Evolutionary conservation across 1,140 invertebrate species (phyloP).

Genomic region (Drosophila navojoa): DNA sequence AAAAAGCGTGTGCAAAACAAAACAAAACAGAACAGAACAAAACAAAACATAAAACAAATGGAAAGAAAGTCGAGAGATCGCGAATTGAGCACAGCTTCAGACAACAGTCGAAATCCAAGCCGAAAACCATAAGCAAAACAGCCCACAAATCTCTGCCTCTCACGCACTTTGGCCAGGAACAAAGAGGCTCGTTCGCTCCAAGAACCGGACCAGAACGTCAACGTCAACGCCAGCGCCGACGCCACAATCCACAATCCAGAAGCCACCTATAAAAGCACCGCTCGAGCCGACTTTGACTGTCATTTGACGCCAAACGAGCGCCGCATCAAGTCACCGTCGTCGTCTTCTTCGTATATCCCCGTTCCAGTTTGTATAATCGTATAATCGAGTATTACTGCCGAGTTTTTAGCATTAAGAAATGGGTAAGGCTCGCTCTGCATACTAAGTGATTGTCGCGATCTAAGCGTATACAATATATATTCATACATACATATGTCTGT

Average conservation of each 20-base stretch:
- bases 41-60: constrained; percentile 19
- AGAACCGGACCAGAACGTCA: constrained; percentile 62
- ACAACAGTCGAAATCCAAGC: constrained; percentile 26
- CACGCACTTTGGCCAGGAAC: constrained; percentile 78
- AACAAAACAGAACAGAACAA: constrained; percentile 38
- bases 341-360: constrained; percentile 17
- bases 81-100: constrained; percentile 62
- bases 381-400: constrained; percentile 13
- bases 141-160: constrained; percentile 29
- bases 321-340: constrained; percentile 35
- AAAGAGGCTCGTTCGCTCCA: constrained; percentile 62
- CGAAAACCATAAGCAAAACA: constrained; percentile 48
- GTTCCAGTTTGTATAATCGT: constrained; percentile 24
- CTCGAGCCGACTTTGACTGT: constrained; percentile 57
- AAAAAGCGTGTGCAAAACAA: constrained; percentile 48
- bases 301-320: constrained; percentile 75
- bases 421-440: constrained; percentile 72
- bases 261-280: constrained; percentile 70
- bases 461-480: constrained; percentile 9
- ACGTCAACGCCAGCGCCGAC: constrained; percentile 17
- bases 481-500: too few species aligned
- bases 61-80: constrained; percentile 77
- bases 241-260: constrained; percentile 9
- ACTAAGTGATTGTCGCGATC: constrained; percentile 50
- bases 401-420: constrained; percentile 60